Evolutionary conservation across 2,797 vertebrate species (phyloP).

Genomic region (Rhinoraja longicauda): DNA sequence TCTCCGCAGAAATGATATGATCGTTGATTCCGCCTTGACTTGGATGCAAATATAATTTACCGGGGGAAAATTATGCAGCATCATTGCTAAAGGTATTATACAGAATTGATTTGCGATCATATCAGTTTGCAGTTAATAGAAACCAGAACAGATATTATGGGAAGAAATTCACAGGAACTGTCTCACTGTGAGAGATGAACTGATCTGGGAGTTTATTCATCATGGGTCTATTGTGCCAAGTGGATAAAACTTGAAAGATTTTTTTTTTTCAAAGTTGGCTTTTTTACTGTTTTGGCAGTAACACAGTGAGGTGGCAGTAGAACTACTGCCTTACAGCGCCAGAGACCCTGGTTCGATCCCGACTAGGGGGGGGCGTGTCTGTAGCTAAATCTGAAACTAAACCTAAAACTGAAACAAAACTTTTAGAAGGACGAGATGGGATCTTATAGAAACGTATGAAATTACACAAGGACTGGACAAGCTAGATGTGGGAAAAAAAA

Average conservation of each 20-base stretch:
- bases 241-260: not conserved
- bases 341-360: too few species aligned
- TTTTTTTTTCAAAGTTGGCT: not conserved
- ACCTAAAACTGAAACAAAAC: too few species aligned
- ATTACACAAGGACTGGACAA: too few species aligned
- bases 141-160: not conserved
- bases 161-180: not conserved
- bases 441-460: too few species aligned
- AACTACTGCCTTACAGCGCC: not conserved
- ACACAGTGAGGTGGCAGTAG: not conserved
- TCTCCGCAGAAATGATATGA: not conserved
- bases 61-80: not conserved
- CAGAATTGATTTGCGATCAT: not conserved
- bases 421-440: too few species aligned
- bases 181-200: not conserved
- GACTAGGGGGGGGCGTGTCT: too few species aligned
- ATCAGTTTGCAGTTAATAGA: not conserved
- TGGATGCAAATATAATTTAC: not conserved
- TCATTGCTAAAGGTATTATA: not conserved
- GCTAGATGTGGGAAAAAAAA: too few species aligned
- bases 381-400: too few species aligned
- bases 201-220: not conserved
- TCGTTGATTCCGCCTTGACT: not conserved
- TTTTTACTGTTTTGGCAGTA: not conserved
- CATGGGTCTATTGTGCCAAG: not conserved